A percentile compares a stretch with the other conserved stretches of the same genome.
phyloP scores from a whole-genome alignment of 2,888 invertebrate species.

The Selenia dentaria region DNA sequence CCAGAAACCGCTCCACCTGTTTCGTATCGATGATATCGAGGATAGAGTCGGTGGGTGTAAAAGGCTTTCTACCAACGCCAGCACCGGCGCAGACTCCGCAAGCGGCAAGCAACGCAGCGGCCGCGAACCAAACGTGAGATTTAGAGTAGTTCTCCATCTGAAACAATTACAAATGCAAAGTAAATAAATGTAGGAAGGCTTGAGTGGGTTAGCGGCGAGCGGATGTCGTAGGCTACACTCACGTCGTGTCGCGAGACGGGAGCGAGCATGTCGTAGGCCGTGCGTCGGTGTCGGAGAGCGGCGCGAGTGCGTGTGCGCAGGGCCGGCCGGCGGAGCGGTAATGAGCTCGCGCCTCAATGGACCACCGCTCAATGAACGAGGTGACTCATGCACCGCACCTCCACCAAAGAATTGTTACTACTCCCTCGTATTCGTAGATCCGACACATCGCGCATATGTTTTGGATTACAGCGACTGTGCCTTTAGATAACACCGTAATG shows the following conservation, averaged over 20 bases:
- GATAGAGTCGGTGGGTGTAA: conserved; percentile 83
- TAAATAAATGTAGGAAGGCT: conserved; percentile 37
- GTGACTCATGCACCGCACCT: conserved; percentile 80
- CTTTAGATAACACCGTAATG: conserved; percentile 29
- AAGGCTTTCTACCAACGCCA: conserved; percentile 68
- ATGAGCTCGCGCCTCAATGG: conserved; percentile 82
- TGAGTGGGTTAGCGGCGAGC: conserved; percentile 49
- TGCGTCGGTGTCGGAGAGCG: conserved; percentile 72
- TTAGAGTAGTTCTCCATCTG: conserved; percentile 76
- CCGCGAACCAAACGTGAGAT: conserved; percentile 70
- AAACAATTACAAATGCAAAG: conserved; percentile 50
- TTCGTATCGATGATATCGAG: conserved; percentile 86
- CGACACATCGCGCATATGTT: conserved; percentile 62
- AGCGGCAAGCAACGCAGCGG: conserved; percentile 66
- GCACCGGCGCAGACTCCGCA: conserved; percentile 64
- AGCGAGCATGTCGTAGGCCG: conserved; percentile 69
- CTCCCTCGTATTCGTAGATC: conserved; percentile 53
- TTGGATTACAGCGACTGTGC: conserved; percentile 50
- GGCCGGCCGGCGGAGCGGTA: conserved; percentile 83
- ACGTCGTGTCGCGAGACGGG: conserved; percentile 72
- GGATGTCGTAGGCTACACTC: conserved; percentile 77
- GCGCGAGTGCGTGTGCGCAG: conserved; percentile 72
- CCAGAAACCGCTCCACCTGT: conserved; percentile 83
- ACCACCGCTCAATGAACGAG: conserved; percentile 69
- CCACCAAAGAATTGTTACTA: conserved; percentile 74